Evolutionary conservation across 2,888 invertebrate species (phyloP), one percentile per base, ranked within the genome.

Genomic region (Trissolcus brochymenae): DNA sequence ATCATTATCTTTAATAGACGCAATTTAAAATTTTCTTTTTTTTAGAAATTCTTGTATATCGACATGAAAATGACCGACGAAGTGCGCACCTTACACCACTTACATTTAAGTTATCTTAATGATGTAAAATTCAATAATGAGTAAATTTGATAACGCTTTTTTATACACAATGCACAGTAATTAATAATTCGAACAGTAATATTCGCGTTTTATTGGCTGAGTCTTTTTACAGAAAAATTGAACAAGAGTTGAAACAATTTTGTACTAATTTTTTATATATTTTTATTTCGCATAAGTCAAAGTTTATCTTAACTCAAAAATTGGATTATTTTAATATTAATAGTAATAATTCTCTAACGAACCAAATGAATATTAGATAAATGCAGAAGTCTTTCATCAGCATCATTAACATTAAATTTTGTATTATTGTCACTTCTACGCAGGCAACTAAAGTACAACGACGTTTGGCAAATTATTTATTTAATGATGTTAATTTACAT

Each of bases 211-310:
- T 67, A 60, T 43, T 4, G 43, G 17, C 53, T 68, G 6, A 49
- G 41, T 50, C 65, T 77, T 77, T 77, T 65, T 77, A 77, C 77
- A 77, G 60, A 62, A 65, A 68, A 68, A 29, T 4, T 64, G 53
- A 50, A 73, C 55, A 14, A 51, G 13, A 54, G 53, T 56, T 50
- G 25, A 56, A 61, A 51, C 6, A 7, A 65, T 41, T 43, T 55
- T 56, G 60, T 25, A 9, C 43, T 70, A 65, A 70, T 46, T 59
- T 68, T 35, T 65, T 61, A 66, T 49, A 70, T 46, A 70, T 29
- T 54, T 57, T 6, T 65, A 55, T 41, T 51, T 13, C 66, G 17
- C 19, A 51, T 51, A 54, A 35, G 35, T 11, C 46, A 46, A 25
- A 25, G 25, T 25, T 25, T 25, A 17, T 35, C 35, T 11, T 35